Evolutionary conservation across 2,797 vertebrate species (phyloP).

Genomic region (Pelobates cultripes): DNA sequence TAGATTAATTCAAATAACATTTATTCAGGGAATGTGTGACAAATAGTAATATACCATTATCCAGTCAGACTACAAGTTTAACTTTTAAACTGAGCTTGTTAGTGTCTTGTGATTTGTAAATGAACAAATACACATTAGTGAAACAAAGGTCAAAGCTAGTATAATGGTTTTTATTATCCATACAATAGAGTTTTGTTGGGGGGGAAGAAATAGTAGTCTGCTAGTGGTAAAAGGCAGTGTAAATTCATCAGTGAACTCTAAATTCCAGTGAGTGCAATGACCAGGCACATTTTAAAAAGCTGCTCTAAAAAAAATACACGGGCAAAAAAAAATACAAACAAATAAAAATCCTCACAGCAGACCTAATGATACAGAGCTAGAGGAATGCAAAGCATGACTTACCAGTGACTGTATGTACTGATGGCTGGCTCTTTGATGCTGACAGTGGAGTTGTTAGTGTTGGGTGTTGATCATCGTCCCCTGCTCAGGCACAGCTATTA

Average conservation of each 20-base stretch:
- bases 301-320: background rate
- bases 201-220: background rate
- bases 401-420: conserved; percentile 23
- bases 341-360: background rate
- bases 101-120: no score
- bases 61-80: background rate
- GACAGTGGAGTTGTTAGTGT: conserved; percentile 17
- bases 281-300: background rate
- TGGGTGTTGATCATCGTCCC: conserved; percentile 34
- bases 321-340: no score
- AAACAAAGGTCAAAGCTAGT: background rate
- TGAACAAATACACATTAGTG: no score
- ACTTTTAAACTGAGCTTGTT: background rate
- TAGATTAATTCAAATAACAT: background rate
- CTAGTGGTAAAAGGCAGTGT: background rate
- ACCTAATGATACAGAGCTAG: background rate
- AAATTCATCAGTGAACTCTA: background rate
- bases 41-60: background rate
- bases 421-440: conserved; percentile 5
- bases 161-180: background rate
- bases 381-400: conserved; percentile 9
- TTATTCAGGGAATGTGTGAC: background rate
- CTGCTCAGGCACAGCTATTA: conserved; percentile 1
- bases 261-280: background rate
- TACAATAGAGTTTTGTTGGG: background rate